A percentile compares a stretch with the other conserved stretches of the same genome.
Conservation (phyloP, 2,797 vertebrate genomes). For the Sebastes umbrosus region DNA sequence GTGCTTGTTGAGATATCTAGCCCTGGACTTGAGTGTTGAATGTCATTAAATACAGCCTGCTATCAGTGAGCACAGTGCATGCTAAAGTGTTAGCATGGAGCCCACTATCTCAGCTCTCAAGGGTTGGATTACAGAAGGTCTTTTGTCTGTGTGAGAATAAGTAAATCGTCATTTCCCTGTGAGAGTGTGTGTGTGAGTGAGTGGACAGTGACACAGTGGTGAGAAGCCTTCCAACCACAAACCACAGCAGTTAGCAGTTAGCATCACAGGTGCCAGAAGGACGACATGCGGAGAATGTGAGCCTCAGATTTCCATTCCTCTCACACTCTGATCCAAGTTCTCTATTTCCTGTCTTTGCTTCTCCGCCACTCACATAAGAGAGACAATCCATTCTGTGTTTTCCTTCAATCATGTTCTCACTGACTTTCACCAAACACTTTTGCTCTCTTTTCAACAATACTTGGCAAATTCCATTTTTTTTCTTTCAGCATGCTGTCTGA, state of each 20-base stretch:
- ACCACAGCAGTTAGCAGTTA: constrained; percentile 10
- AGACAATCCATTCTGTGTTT: neutral
- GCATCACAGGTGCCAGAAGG: neutral
- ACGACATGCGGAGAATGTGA: neutral
- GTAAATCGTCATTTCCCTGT: constrained; percentile 19
- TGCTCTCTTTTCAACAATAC: neutral
- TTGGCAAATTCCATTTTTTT: neutral
- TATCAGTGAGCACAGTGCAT: constrained; percentile 20
- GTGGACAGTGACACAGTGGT: constrained; percentile 8
- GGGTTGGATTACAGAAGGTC: constrained; percentile 36
- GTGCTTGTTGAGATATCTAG: neutral
- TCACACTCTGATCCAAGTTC: neutral
- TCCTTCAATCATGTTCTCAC: neutral
- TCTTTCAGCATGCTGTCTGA: neutral
- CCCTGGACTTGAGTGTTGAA: neutral
- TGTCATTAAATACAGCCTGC: neutral
- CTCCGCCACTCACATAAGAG: neutral
- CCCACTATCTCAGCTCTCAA: constrained; percentile 20
- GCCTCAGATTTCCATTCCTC: neutral
- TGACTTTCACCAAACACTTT: neutral
- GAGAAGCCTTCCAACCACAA: constrained; percentile 9
- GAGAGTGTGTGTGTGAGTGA: neutral
- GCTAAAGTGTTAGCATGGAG: constrained; percentile 23
- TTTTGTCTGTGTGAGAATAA: constrained; percentile 42
- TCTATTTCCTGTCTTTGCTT: neutral